Base-by-base conservation (phyloP, 2,888 invertebrate genomes). In the Schizaphis graminum region DNA sequence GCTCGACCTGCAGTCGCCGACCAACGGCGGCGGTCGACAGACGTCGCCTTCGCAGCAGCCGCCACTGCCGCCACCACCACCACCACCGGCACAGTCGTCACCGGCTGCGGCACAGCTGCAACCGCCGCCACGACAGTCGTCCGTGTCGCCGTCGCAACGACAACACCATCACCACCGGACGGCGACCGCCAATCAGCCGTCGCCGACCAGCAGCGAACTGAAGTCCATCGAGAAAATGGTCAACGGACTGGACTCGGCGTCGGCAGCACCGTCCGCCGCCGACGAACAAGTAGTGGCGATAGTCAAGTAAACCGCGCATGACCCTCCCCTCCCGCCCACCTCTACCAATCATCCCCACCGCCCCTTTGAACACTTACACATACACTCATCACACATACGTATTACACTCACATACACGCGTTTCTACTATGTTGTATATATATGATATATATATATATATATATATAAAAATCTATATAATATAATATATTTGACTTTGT, bases 211-310 rank as follows among this genome's bases (percentile, higher is more conserved):
- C 97, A 95, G 97, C 96, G 99, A 99, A 96, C 97, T 99, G 95
- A 99, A 99, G 96, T 98, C 98, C 96, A 99, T 99, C 96, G 99
- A 99, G 96, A 98, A 99, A 96, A 99, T 99, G 99, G 98, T 99
- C 95, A 99, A 99, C 96, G 99, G 99, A 35, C 96, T 99, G 95
- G 99, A 99, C 96, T 98, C 98, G 35, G 16, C 86, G 7, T 44
- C 98, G 98, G 96, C 95, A 95, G 35, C 44, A 35, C 53, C 28
- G 49, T 56, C 94, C 92, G 89, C 94, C 94, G 98, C 96, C 95
- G 95, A 44, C 61, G 89, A 91, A 28, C 56, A 92, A 24, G 77
- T 44, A 61, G 85, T 94, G 94, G 91, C 94, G 94, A 89, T 90
- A 28, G 93, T 90, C 84, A 94, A 94, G 86, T 94, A 94, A 90